Conservation (phyloP, 2,888 invertebrate species). For the Pherbina coryleti region DNA sequence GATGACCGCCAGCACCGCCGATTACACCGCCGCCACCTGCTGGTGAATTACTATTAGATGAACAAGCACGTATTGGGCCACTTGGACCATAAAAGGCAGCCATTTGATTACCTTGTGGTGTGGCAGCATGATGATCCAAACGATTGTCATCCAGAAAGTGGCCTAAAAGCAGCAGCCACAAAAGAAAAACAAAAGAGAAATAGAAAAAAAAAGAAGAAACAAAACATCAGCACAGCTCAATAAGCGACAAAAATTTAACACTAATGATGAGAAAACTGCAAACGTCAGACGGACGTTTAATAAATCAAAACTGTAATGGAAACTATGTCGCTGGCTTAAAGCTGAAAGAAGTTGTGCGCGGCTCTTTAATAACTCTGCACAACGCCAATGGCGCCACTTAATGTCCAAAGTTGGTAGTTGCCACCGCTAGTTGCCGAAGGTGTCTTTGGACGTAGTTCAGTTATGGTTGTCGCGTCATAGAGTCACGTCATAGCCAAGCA, state of each 20-base stretch:
- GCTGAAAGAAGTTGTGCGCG: not conserved
- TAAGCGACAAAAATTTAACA: not conserved
- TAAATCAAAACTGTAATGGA: slow-evolving; percentile 25
- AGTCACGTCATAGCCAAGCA: not conserved
- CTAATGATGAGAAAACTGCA: slow-evolving; percentile 33
- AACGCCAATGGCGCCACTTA: slow-evolving; percentile 56
- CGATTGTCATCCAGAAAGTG: slow-evolving; percentile 70
- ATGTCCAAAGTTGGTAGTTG: slow-evolving; percentile 26
- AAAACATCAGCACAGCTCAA: slow-evolving; percentile 22
- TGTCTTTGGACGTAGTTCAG: not conserved
- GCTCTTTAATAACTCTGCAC: slow-evolving; percentile 29
- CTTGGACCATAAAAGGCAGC: slow-evolving; percentile 54
- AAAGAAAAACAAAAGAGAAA: slow-evolving; percentile 18
- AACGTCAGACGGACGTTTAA: slow-evolving; percentile 1
- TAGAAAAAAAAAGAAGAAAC: slow-evolving; percentile 25
- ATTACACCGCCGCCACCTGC: slow-evolving; percentile 63
- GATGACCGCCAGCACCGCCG: slow-evolving; percentile 54
- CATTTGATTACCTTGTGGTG: slow-evolving; percentile 60
- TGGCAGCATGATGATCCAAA: slow-evolving; percentile 67
- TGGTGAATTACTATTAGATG: slow-evolving; percentile 58
- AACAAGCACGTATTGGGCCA: slow-evolving; percentile 51
- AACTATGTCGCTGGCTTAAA: not conserved
- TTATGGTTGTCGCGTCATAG: not conserved
- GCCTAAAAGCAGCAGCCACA: slow-evolving; percentile 54
- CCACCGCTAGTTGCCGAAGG: not conserved